Percentiles rank a stretch among this genome's conserved stretches.
phyloP scores from a whole-genome alignment of 2,888 invertebrate genomes.

The Conops quadrifasciatus region DNA sequence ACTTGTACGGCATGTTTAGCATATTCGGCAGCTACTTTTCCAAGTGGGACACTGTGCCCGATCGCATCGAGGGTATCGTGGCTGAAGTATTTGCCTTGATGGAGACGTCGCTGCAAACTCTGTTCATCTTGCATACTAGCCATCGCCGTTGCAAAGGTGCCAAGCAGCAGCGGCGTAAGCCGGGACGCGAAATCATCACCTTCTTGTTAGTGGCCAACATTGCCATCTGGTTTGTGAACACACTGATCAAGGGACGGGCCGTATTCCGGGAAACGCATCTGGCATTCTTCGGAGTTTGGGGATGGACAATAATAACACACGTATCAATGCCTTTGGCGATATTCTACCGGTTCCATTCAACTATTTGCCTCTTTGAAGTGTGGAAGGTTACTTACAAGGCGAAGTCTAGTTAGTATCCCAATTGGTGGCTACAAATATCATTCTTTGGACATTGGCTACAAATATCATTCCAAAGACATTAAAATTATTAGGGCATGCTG shows the following conservation, averaged over 20 bases:
- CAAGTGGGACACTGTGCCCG: conserved; percentile 61
- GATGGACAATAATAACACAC: conserved; percentile 91
- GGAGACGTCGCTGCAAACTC: conserved; percentile 81
- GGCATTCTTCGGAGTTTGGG: conserved; percentile 85
- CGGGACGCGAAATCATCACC: conserved; percentile 85
- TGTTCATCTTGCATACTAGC: conserved; percentile 79
- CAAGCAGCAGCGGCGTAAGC: conserved; percentile 77
- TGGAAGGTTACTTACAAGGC: conserved; percentile 91
- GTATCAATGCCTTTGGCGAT: conserved; percentile 89
- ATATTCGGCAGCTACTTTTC: conserved; percentile 72
- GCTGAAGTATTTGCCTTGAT: conserved; percentile 78
- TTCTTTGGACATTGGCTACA: too few species aligned
- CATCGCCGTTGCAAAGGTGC: conserved; percentile 79
- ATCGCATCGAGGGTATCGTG: conserved; percentile 71
- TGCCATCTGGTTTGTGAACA: conserved; percentile 88
- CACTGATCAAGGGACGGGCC: conserved; percentile 83
- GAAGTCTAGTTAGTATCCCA: conserved; percentile 61
- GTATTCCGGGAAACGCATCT: conserved; percentile 84
- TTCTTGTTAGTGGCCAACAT: conserved; percentile 83
- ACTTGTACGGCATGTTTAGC: conserved; percentile 87
- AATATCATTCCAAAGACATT: too few species aligned
- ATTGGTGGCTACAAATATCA: too few species aligned
- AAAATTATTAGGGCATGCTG: too few species aligned
- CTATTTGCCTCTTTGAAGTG: conserved; percentile 90
- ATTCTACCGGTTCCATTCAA: conserved; percentile 90